Evolutionary conservation across 2,797 vertebrate genomes (phyloP), one percentile per base, ranked within the genome.

Genomic region (Leptatherina wallacei): DNA sequence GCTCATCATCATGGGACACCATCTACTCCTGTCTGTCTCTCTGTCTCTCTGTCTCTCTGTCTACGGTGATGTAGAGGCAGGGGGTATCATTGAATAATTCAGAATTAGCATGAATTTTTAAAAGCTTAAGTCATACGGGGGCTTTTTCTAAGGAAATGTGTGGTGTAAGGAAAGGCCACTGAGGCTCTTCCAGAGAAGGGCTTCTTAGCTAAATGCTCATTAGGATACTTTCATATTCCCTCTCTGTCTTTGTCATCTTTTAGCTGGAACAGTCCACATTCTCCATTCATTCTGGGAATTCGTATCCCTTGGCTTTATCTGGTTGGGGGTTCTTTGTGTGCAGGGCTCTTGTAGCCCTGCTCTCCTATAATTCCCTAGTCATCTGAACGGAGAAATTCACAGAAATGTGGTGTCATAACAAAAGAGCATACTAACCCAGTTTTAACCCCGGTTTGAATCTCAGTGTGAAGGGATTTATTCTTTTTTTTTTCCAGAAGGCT

Each of bases 41-140:
- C 49, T 40, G 9, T 47, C 47, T 56, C 29, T 29, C 69, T 66
- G 30, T 77, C 80, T 76, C 72, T 76, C 78, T 59, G 11, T 86
- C 85, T 86, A 81, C 75, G 85, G 70, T 86, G 88, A 90, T 88
- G 88, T 90, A 78, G 80, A 88, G 71, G 77, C 80, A 81, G 77
- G 82, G 80, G 86, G 73, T 87, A 83, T 86, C 73, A 80, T 86
- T 94, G 83, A 93, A 93, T 94, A 92, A 93, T 94, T 94, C 89
- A 93, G 85, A 90, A 87, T 90, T 85, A 79, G 64, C 83, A 92
- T 94, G 79, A 92, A 93, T 94, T 88, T 92, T 95, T 92, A 89
- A 93, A 49, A 89, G 73, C 84, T 71, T 2, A 70, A 81, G 65
- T 81, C 82, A 88, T 85, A 86, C 61, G 61, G 65, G 75, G 52